phyloP scores from a whole-genome alignment of 1,140 invertebrate species.

The Drosophila nebulosa region DNA sequence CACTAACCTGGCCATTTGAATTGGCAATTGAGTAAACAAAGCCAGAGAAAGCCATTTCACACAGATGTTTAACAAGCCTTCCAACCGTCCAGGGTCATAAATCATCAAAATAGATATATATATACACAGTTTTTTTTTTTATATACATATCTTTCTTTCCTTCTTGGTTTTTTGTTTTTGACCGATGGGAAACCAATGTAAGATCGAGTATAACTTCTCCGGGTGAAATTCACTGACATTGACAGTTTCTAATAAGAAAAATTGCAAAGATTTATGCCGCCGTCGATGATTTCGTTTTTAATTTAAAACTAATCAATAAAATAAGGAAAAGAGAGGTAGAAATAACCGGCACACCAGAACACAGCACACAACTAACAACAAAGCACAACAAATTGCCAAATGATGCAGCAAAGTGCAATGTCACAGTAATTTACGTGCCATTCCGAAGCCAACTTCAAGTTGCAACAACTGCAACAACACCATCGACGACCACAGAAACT shows the following conservation, averaged over 20 bases:
- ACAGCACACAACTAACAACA: slow-evolving; percentile 24
- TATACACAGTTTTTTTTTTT: slow-evolving; percentile 26
- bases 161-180: slow-evolving; percentile 22
- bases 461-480: slow-evolving; percentile 2
- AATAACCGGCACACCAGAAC: neutral
- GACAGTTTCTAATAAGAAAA: slow-evolving; percentile 76
- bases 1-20: slow-evolving; percentile 14
- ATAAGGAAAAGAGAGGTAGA: no score
- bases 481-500: slow-evolving; percentile 34
- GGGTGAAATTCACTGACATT: slow-evolving; percentile 65
- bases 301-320: slow-evolving; percentile 77
- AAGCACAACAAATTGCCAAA: slow-evolving; percentile 61
- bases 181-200: slow-evolving; percentile 9
- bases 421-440: slow-evolving; percentile 76
- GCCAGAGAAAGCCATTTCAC: slow-evolving; percentile 65
- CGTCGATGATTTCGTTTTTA: slow-evolving; percentile 49
- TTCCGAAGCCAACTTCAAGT: slow-evolving; percentile 20
- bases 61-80: slow-evolving; percentile 72
- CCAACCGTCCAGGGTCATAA: slow-evolving; percentile 58
- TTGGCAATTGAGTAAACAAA: slow-evolving; percentile 58
- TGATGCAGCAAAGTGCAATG: slow-evolving; percentile 71
- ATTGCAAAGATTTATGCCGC: slow-evolving; percentile 62
- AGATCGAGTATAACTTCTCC: slow-evolving; percentile 14
- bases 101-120: slow-evolving; percentile 64
- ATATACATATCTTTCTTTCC: slow-evolving; percentile 45